Conservation (phyloP, 2,888 invertebrate genomes). For the Fragum fragum region DNA sequence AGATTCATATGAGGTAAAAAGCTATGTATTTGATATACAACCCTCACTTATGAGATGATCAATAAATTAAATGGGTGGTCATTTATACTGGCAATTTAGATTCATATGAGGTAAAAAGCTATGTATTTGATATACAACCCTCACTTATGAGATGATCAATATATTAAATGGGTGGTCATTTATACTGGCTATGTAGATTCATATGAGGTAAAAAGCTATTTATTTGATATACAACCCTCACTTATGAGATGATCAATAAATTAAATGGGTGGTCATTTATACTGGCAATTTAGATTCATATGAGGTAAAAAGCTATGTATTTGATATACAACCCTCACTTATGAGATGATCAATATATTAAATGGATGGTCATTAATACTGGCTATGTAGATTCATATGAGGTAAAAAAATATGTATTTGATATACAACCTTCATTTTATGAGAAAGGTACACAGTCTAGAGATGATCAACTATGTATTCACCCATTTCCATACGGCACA, state of each 20-base stretch:
- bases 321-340: too few relatives aligned
- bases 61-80: slow-evolving; percentile 72
- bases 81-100: slow-evolving; percentile 77
- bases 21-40: too few relatives aligned
- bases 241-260: slow-evolving; percentile 72
- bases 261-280: slow-evolving; percentile 76
- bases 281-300: slow-evolving; percentile 68
- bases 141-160: slow-evolving; percentile 72
- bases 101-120: slow-evolving; percentile 80
- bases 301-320: too few relatives aligned
- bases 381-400: neutral
- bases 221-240: too few relatives aligned
- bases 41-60: too few relatives aligned
- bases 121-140: slow-evolving; percentile 44
- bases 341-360: neutral
- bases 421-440: too few relatives aligned
- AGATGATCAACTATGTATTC: too few relatives aligned
- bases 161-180: slow-evolving; percentile 69
- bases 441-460: too few relatives aligned
- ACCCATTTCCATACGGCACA: too few relatives aligned
- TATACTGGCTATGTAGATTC: slow-evolving; percentile 79
- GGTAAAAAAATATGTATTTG: neutral
- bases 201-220: too few relatives aligned
- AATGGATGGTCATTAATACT: neutral
- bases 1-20: slow-evolving; percentile 83